Conservation (phyloP, 2,888 invertebrate species). For the Scaptomyza caliginosa region DNA sequence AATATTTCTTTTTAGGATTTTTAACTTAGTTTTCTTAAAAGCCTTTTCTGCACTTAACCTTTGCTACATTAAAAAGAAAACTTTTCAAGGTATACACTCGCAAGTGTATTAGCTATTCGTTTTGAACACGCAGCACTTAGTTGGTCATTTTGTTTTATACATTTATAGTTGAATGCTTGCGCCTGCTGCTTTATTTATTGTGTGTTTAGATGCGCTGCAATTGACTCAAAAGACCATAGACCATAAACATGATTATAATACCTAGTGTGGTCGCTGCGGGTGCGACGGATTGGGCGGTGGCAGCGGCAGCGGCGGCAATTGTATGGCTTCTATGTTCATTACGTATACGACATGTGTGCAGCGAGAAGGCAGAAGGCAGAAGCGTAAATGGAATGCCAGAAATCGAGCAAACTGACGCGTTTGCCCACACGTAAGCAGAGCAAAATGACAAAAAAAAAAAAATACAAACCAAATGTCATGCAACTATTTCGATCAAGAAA, state of each 20-base stretch:
- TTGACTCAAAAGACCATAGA: slow-evolving; percentile 44
- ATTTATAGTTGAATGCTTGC: slow-evolving; percentile 40
- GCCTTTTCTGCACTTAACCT: too few species aligned
- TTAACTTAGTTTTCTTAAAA: too few species aligned
- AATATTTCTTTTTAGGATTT: too few species aligned
- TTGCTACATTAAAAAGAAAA: too few species aligned
- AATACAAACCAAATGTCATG: too few species aligned
- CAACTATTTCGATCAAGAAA: slow-evolving; percentile 71
- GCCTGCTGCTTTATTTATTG: slow-evolving; percentile 57
- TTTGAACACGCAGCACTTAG: too few species aligned
- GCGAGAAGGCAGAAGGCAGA: too few species aligned
- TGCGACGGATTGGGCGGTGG: too few species aligned
- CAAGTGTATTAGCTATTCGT: slow-evolving; percentile 9
- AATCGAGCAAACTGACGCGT: slow-evolving; percentile 37
- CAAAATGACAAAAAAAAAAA: too few species aligned
- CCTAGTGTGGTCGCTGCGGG: slow-evolving; percentile 15
- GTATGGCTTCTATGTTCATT: slow-evolving; percentile 49
- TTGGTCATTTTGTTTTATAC: slow-evolving; percentile 46
- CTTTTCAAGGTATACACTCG: background rate
- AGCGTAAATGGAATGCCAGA: slow-evolving; percentile 16
- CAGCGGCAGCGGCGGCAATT: too few species aligned
- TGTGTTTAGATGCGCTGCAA: slow-evolving; percentile 57
- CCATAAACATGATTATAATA: slow-evolving; percentile 25
- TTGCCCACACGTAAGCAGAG: slow-evolving; percentile 45
- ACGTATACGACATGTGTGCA: slow-evolving; percentile 44